Percentiles rank a stretch among this genome's conserved stretches.
Evolutionary conservation across 2,797 vertebrate species (phyloP).

Genomic region (Erpetoichthys calabaricus): DNA sequence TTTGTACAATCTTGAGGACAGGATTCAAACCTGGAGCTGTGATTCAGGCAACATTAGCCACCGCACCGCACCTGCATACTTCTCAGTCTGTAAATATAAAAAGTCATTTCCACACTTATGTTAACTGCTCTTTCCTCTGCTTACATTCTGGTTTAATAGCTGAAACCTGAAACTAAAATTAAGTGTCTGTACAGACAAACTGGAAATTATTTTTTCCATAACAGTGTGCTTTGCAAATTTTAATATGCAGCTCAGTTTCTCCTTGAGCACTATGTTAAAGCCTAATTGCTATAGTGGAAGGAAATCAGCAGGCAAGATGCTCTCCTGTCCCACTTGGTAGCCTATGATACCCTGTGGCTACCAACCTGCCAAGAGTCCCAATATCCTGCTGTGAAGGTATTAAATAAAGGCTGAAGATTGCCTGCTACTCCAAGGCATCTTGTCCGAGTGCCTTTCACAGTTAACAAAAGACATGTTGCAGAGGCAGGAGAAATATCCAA

Average conservation of each 20-base stretch:
- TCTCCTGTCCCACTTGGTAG: constrained; percentile 27
- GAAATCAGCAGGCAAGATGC: constrained; percentile 33
- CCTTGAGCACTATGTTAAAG: constrained; percentile 46
- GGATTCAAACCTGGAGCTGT: no score
- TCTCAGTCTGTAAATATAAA: no score
- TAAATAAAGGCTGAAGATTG: not conserved
- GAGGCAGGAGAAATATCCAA: no score
- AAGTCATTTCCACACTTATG: no score
- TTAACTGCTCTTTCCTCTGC: no score
- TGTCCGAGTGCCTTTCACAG: not conserved
- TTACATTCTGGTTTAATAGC: no score
- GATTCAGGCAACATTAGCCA: no score
- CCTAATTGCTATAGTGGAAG: constrained; percentile 52
- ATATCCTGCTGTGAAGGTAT: constrained; percentile 1
- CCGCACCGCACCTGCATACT: no score
- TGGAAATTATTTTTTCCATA: constrained; percentile 53
- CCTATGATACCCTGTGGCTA: constrained; percentile 29
- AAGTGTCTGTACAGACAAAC: no score
- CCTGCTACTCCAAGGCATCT: constrained; percentile 3
- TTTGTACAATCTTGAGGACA: no score
- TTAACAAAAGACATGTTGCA: constrained; percentile 1
- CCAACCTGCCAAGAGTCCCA: constrained; percentile 10
- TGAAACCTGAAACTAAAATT: no score
- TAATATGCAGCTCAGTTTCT: constrained; percentile 25
- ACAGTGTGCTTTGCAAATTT: constrained; percentile 57